Conservation (phyloP, 2,113 vertebrate species). For the Alectura lathami region DNA sequence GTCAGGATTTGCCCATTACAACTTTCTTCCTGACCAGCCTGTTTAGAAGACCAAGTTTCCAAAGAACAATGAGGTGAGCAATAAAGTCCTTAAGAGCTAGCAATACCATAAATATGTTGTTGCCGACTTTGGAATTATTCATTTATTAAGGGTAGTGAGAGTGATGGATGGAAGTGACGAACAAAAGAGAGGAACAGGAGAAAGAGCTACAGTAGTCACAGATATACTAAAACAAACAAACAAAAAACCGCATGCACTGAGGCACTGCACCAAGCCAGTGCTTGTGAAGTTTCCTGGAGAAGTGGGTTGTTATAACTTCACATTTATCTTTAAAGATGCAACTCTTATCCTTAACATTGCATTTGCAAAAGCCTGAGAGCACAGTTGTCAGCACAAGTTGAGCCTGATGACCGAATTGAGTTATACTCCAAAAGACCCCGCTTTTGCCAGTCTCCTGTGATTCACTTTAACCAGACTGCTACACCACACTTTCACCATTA, state of each 20-base stretch:
- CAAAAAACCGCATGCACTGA: neutral
- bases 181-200: neutral
- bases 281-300: neutral
- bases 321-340: neutral
- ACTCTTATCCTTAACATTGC: fast-evolving
- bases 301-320: neutral
- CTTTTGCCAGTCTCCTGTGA: fast-evolving
- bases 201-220: neutral
- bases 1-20: too few relatives aligned
- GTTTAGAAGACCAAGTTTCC: neutral
- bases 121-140: neutral
- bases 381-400: neutral
- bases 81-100: neutral
- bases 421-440: neutral
- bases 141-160: neutral
- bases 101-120: neutral
- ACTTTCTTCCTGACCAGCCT: neutral
- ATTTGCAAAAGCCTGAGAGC: neutral
- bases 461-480: neutral
- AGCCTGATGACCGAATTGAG: neutral
- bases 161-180: neutral
- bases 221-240: neutral
- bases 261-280: neutral
- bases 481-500: neutral
- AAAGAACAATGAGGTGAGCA: neutral